Percentiles rank a stretch among this genome's conserved stretches.
phyloP scores from a whole-genome alignment of 2,888 invertebrate species.

The Drosophila limbata region DNA sequence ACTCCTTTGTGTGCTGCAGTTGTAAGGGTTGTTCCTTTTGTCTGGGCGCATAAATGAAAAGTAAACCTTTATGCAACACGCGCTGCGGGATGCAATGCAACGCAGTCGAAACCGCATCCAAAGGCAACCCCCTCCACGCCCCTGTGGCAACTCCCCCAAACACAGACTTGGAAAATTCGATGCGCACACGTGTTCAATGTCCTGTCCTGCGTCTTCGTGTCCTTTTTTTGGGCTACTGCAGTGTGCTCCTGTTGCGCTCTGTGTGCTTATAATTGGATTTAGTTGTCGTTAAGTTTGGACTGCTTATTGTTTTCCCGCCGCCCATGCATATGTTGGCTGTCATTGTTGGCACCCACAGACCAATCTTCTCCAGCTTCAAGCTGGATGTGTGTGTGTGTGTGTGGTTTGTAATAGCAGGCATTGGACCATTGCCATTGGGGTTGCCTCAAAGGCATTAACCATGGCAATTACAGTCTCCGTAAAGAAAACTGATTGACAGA shows the following conservation, averaged over 20 bases:
- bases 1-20: constrained; percentile 56
- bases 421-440: constrained; percentile 33
- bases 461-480: constrained; percentile 29
- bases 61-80: constrained; percentile 69
- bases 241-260: constrained; percentile 62
- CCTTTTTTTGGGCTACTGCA: constrained; percentile 24
- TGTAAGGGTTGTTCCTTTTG: constrained; percentile 72
- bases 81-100: constrained; percentile 67
- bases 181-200: constrained; percentile 69
- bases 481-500: constrained; percentile 56
- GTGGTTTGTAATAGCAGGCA: constrained; percentile 44
- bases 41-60: constrained; percentile 67
- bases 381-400: constrained; percentile 30
- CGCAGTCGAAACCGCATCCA: constrained; percentile 52
- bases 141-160: constrained; percentile 7
- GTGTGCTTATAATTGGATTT: constrained; percentile 74
- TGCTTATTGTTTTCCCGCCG: constrained; percentile 62
- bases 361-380: constrained; percentile 42
- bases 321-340: constrained; percentile 70
- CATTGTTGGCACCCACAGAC: constrained; percentile 55
- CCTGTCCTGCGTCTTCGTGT: constrained; percentile 10
- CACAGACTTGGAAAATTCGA: constrained; percentile 53
- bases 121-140: constrained; percentile 25
- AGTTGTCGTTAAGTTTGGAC: constrained; percentile 75
- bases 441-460: constrained; percentile 29